These are phyloP conservation scores for Lycorma delicatula DNA, from an alignment of 1,140 invertebrate genomes.

Conservation along the genomic window DNA sequence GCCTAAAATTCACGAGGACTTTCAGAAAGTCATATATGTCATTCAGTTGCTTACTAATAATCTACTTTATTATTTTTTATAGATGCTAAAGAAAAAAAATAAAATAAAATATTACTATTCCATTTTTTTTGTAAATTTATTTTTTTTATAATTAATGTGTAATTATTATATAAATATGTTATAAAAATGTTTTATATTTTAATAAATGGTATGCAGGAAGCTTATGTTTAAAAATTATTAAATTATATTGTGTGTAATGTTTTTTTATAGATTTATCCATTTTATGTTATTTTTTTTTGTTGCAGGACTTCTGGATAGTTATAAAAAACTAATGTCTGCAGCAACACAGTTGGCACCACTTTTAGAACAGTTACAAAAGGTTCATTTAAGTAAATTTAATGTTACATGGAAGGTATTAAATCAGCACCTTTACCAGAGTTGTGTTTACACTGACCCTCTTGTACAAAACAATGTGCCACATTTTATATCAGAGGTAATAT, in stretches of 20 bases:
- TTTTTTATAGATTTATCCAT: neutral
- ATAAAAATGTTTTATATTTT: neutral
- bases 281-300: neutral
- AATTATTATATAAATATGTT: too few relatives aligned
- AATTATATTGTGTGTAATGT: too few relatives aligned
- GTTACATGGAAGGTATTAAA: constrained; percentile 54
- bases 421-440: constrained; percentile 53
- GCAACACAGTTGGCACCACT: constrained; percentile 45
- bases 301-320: constrained; percentile 49
- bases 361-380: constrained; percentile 46
- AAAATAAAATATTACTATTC: too few relatives aligned
- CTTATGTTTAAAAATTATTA: neutral
- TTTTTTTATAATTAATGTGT: too few relatives aligned
- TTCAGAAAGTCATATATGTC: too few relatives aligned
- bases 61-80: too few relatives aligned
- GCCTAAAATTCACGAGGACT: too few relatives aligned
- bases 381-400: constrained; percentile 48
- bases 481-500: constrained; percentile 46
- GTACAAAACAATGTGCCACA: constrained; percentile 48
- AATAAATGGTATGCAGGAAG: neutral
- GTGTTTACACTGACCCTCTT: constrained; percentile 50
- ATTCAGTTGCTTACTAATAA: too few relatives aligned
- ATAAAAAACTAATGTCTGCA: constrained; percentile 48
- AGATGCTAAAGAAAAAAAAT: too few relatives aligned
- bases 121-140: too few relatives aligned